A percentile compares a stretch with the other conserved stretches of the same genome.
phyloP scores from a whole-genome alignment of 1,140 invertebrate species.

The Acyrthosiphon pisum region DNA sequence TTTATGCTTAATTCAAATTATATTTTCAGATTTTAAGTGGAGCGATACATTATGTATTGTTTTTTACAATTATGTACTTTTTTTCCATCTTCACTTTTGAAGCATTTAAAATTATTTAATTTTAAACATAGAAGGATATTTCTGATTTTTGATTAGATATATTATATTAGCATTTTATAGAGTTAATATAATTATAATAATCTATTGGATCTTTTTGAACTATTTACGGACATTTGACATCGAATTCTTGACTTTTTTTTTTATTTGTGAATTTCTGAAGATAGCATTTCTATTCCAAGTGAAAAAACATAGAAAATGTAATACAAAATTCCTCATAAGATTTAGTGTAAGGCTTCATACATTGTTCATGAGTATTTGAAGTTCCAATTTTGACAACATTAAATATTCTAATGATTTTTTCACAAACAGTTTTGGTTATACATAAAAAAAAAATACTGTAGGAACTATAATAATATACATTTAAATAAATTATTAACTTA shows the following conservation, averaged over 20 bases:
- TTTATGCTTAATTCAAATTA: not conserved
- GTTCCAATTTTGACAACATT: too few species aligned
- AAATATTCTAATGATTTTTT: too few species aligned
- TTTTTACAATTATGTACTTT: not conserved
- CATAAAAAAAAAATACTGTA: too few species aligned
- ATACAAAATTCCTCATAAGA: not conserved
- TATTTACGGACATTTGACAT: not conserved
- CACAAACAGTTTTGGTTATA: too few species aligned
- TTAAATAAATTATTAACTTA: too few species aligned
- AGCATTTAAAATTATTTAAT: too few species aligned
- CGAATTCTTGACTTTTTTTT: not conserved
- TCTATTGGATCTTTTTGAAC: not conserved
- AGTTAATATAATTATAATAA: not conserved
- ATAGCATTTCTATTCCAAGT: not conserved
- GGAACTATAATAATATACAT: too few species aligned
- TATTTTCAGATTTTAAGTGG: not conserved
- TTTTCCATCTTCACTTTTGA: not conserved
- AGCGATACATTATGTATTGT: not conserved
- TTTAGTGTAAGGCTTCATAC: not conserved
- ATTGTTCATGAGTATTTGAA: too few species aligned
- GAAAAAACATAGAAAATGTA: not conserved
- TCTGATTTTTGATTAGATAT: not conserved
- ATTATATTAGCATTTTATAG: not conserved
- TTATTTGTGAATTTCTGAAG: too few species aligned
- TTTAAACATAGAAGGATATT: too few species aligned